phyloP scores from a whole-genome alignment of 2,113 vertebrate species.

The Neogale vison region DNA sequence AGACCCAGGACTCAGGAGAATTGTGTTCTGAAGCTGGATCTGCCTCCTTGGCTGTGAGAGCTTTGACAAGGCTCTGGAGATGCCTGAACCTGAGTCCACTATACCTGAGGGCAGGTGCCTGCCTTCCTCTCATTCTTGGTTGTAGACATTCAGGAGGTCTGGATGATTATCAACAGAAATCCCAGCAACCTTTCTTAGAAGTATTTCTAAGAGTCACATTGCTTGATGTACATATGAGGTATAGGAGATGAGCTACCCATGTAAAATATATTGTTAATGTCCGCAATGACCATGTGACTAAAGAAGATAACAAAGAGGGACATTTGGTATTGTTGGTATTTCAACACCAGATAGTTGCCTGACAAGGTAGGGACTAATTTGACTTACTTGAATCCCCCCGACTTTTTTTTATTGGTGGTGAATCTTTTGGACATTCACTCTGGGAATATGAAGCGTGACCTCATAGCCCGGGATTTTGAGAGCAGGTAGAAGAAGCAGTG shows the following conservation, averaged over 20 bases:
- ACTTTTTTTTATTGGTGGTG: not conserved
- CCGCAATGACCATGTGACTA: not conserved
- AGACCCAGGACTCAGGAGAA: not conserved
- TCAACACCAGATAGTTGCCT: not conserved
- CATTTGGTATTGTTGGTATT: not conserved
- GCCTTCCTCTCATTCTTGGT: not conserved
- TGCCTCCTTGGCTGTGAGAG: not conserved
- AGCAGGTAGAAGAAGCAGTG: not conserved
- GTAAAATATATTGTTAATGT: not conserved
- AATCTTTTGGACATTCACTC: not conserved
- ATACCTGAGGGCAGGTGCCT: not conserved
- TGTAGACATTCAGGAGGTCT: not conserved
- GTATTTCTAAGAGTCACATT: not conserved
- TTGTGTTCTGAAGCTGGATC: not conserved
- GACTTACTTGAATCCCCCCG: not conserved
- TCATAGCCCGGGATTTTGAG: not conserved
- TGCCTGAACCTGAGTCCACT: not conserved
- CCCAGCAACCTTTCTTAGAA: not conserved
- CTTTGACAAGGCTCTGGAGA: not conserved
- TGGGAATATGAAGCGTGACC: not conserved
- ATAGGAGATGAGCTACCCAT: accelerated
- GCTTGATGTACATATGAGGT: not conserved
- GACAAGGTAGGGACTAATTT: not conserved
- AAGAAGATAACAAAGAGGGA: not conserved
- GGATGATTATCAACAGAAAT: not conserved